Conservation (phyloP, 2,113 vertebrate genomes). For the Oryzias woworae region DNA sequence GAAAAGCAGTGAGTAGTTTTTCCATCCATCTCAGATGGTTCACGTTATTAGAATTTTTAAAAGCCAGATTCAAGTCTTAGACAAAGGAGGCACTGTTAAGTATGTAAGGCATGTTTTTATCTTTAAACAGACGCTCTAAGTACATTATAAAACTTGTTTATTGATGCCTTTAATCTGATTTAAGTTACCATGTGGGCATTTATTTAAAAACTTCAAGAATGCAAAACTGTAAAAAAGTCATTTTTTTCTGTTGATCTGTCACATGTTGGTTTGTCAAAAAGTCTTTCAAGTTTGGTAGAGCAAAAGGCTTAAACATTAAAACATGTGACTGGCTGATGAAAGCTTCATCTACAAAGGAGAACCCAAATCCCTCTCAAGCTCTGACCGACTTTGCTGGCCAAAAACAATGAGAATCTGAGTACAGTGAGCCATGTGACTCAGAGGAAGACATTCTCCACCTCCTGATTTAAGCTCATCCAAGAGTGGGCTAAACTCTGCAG, state of each 20-base stretch:
- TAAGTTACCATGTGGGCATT: no score
- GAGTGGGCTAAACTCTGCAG: constrained; percentile 61
- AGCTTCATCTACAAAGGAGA: constrained; percentile 32
- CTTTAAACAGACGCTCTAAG: no score
- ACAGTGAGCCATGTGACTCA: constrained; percentile 61
- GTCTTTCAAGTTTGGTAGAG: neutral
- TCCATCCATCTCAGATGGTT: constrained; percentile 7
- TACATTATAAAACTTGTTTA: no score
- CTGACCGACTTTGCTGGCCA: constrained; percentile 22
- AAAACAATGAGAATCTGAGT: constrained; percentile 45
- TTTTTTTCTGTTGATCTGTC: no score
- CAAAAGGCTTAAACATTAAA: constrained; percentile 15
- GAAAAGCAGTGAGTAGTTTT: constrained; percentile 73
- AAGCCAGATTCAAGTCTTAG: neutral
- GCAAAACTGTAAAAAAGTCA: no score
- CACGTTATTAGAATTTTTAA: neutral
- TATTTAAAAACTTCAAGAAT: no score
- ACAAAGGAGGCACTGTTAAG: neutral
- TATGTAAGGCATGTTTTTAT: no score
- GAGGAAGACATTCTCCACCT: constrained; percentile 50
- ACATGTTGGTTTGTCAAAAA: no score
- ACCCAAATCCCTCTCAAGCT: constrained; percentile 36
- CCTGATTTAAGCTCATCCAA: constrained; percentile 63
- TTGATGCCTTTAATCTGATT: no score
- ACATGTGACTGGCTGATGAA: constrained; percentile 28